Conservation (phyloP, 2,888 invertebrate genomes). For the Atrina japonica region DNA sequence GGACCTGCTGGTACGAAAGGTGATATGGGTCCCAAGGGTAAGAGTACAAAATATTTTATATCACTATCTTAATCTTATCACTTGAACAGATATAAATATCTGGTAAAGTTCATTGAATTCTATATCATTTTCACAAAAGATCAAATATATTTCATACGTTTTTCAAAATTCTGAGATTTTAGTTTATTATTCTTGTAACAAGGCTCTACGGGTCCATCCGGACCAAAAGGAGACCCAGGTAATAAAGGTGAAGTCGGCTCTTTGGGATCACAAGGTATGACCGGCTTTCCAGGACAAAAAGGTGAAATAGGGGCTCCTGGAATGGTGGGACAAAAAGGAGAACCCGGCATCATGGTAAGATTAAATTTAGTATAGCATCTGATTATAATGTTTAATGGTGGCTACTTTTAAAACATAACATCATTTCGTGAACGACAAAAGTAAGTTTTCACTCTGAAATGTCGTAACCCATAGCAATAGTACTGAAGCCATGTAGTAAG, state of each 20-base stretch:
- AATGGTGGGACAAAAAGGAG: conserved; percentile 21
- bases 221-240: conserved; percentile 2
- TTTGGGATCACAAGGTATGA: conserved; percentile 16
- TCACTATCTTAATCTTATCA: neutral
- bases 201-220: conserved; percentile 10
- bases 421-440: too few relatives aligned
- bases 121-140: too few relatives aligned
- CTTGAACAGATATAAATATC: too few relatives aligned
- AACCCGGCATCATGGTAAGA: neutral
- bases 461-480: too few relatives aligned
- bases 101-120: too few relatives aligned
- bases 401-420: too few relatives aligned
- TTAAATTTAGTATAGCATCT: neutral
- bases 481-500: too few relatives aligned
- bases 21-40: too few relatives aligned
- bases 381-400: conserved; percentile 1
- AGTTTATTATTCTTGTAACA: neutral
- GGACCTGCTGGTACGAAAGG: conserved; percentile 1
- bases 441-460: too few relatives aligned
- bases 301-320: conserved; percentile 29
- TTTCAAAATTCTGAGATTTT: too few relatives aligned
- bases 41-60: neutral
- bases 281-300: conserved; percentile 33
- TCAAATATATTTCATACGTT: neutral
- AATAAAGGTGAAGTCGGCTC: conserved; percentile 35